Evolutionary conservation across 2,888 invertebrate genomes (phyloP).

Genomic region (Tenthredo distinguenda): DNA sequence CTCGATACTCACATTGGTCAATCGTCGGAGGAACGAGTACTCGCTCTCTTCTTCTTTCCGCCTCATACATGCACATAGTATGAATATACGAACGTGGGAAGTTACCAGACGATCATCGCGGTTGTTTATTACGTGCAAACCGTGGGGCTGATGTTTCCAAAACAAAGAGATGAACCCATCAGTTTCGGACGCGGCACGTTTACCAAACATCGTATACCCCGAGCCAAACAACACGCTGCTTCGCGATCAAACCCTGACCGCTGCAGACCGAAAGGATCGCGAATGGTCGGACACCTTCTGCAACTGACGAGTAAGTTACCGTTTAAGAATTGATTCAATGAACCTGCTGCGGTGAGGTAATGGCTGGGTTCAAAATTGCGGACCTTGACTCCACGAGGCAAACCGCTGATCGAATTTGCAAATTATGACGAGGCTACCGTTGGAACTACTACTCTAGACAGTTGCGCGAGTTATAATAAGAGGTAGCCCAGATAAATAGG

Average conservation of each 20-base stretch:
- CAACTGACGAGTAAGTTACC: neutral
- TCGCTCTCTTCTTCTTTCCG: neutral
- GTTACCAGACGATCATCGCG: neutral
- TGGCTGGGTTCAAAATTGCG: neutral
- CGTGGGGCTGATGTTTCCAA: neutral
- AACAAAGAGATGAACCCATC: neutral
- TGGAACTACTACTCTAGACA: conserved; percentile 39
- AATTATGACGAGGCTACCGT: conserved; percentile 38
- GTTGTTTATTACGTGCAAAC: conserved; percentile 25
- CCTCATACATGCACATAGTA: neutral
- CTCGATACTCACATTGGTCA: neutral
- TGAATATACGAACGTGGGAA: neutral
- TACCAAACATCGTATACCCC: conserved; percentile 22
- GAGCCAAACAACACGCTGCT: neutral
- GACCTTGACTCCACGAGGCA: neutral
- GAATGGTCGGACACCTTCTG: neutral
- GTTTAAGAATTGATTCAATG: neutral
- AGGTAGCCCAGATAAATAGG: conserved; percentile 55
- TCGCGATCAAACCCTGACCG: neutral
- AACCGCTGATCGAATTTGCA: conserved; percentile 20
- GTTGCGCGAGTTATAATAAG: conserved; percentile 54
- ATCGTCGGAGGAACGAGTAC: neutral
- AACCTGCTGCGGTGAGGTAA: neutral
- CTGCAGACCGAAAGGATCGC: neutral
- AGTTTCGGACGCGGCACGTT: neutral